Evolutionary conservation across 2,113 vertebrate genomes (phyloP), one percentile per base, ranked within the genome.

Genomic region (Xenotilapia longispinis): DNA sequence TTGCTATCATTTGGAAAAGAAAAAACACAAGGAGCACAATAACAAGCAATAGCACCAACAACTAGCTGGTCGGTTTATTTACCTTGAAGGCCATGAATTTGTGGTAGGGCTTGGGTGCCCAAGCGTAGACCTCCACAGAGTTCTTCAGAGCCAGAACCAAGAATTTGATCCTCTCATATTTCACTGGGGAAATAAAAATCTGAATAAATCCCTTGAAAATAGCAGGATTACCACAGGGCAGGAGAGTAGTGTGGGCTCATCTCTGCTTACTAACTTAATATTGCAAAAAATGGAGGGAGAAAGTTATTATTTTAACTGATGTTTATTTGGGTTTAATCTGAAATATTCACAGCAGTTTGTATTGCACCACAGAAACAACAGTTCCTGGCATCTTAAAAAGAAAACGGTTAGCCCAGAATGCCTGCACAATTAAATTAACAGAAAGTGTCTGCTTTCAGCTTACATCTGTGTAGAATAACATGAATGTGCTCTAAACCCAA

Each of bases 71-170:
- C 1, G 2, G 42, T 4, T 5, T 6, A 55, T 84, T 97, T 96
- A 99, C 98, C 98, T 99, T 99, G 95, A 99, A 99, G 95, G 99
- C 99, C 99, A 99, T 99, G 93, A 99, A 99, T 93, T 99, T 99
- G 95, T 99, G 99, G 94, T 99, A 99, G 84, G 99, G 99, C 91
- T 99, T 99, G n/a, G 99, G 99, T 9, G 99, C 99, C 99, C 98
- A 99, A 15, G 99, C 99, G 91, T 99, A 99, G 84, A 99, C 99
- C 96, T 99, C 99, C 93, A 99, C 99, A 11, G 99, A 99, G 96
- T 97, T 98, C 97, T 99, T 99, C 97, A 99, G 96, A 81, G 99
- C 99, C 96, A 99, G 97, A 88, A 99, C 99, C 95, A 99, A 96
- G 94, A 99, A 99, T 89, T 99, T 99, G 96, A 99, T 99, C 95